Evolutionary conservation across 2,888 invertebrate genomes (phyloP), one percentile per base, ranked within the genome.

Genomic region (Mythimna vitellina): DNA sequence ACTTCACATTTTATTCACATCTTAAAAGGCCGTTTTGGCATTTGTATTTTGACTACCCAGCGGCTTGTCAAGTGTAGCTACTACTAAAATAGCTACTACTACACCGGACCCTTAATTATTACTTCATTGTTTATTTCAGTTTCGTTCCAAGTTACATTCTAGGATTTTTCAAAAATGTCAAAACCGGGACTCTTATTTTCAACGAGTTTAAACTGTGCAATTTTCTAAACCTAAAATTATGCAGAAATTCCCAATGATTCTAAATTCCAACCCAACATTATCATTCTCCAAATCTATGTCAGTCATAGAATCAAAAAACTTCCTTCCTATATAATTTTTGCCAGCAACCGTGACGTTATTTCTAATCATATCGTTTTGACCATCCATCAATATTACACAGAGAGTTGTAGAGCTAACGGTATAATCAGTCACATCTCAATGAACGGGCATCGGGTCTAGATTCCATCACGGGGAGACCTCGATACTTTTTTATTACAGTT

Each of bases 401-500:
- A 71, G 75, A 81, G 66, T 80, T 73, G 60, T 56, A 80, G 78
- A 83, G 72, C 71, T 79, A 83, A 86, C 87, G 83, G 87, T 84
- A 86, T 82, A 86, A 83, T 87, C 83, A 84, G 90, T 89, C 86
- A 88, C 90, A 90, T 89, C 89, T 88, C 89, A 92, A 90, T 89
- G 89, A 87, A 70, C 87, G 82, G 81, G 76, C 87, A 88, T 82
- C 86, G 84, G 86, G 88, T 91, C 91, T 91, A 90, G 91, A 92
- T 92, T 91, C 91, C 91, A 89, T 88, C 89, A 88, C 89, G 87
- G 89, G 89, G 78, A 87, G 90, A 89, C 92, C 91, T 89, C 91
- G 86, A 91, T 93, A 90, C 84, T 93, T 93, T 93, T 93, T 93
- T 87, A 89, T 76, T 77, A 73, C 74, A 89, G 91, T 93, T 93